These are phyloP conservation scores for Clanis bilineata DNA, from an alignment of 2,888 invertebrate genomes.

Conservation along the genomic window DNA sequence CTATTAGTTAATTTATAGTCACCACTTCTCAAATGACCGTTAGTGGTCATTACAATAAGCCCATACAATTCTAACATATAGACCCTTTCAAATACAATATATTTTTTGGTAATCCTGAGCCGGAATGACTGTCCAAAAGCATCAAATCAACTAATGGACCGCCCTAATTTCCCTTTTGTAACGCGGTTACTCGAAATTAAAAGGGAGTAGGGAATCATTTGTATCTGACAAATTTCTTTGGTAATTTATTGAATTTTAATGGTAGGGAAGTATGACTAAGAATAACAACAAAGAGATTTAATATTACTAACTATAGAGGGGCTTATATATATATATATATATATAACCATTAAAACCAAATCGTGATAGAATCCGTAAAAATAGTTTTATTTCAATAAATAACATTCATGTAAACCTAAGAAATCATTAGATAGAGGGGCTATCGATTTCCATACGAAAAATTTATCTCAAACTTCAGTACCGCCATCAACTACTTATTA, in stretches of 20 bases:
- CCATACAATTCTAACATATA: background rate
- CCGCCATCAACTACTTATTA: no score
- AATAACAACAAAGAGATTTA: no score
- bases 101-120: conserved; percentile 9
- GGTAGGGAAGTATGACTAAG: background rate
- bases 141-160: conserved; percentile 32
- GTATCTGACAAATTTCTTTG: background rate
- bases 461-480: no score
- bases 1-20: no score
- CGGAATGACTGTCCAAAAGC: conserved; percentile 28
- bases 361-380: no score
- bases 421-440: no score
- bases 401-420: no score
- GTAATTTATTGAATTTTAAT: conserved; percentile 2
- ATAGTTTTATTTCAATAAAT: no score
- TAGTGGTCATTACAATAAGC: background rate
- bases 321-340: no score
- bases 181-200: background rate
- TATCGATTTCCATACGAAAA: no score
- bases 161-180: conserved; percentile 22
- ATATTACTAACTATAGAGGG: no score
- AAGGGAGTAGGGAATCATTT: background rate
- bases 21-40: background rate
- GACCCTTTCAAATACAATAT: background rate
- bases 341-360: no score